Percentiles rank a stretch among this genome's conserved stretches.
phyloP scores from a whole-genome alignment of 2,888 invertebrate genomes.

The Entomobrya proxima region DNA sequence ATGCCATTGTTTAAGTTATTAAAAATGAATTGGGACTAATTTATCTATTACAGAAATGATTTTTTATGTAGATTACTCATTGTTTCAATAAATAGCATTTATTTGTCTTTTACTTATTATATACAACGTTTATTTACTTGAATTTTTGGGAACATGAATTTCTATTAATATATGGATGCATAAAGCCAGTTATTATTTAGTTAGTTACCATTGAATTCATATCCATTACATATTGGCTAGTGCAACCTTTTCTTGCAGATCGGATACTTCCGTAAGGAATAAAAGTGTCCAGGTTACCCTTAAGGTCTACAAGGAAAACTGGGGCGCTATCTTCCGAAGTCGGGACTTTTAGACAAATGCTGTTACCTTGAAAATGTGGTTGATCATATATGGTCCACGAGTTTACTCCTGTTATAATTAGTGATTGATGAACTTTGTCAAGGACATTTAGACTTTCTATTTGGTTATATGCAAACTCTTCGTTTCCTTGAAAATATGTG shows the following conservation, averaged over 20 bases:
- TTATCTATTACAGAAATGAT: too few relatives aligned
- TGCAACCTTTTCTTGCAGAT: constrained; percentile 14
- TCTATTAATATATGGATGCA: too few relatives aligned
- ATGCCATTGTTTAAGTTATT: too few relatives aligned
- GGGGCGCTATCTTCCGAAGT: not conserved
- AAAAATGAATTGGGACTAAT: too few relatives aligned
- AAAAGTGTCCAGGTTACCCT: not conserved
- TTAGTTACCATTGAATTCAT: not conserved
- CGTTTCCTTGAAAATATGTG: not conserved
- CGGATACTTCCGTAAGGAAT: not conserved
- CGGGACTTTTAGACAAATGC: not conserved
- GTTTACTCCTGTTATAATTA: constrained; percentile 2
- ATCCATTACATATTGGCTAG: not conserved
- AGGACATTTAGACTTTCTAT: not conserved
- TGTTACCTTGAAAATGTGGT: not conserved
- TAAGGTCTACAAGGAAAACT: not conserved
- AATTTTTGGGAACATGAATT: too few relatives aligned
- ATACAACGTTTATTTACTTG: too few relatives aligned
- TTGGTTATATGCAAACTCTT: not conserved
- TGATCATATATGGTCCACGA: constrained; percentile 16
- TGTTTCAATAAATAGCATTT: too few relatives aligned
- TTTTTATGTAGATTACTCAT: too few relatives aligned
- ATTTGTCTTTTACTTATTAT: too few relatives aligned
- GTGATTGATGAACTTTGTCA: not conserved
- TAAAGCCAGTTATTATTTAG: too few relatives aligned